phyloP scores from a whole-genome alignment of 2,797 vertebrate species.

The Sparus aurata region DNA sequence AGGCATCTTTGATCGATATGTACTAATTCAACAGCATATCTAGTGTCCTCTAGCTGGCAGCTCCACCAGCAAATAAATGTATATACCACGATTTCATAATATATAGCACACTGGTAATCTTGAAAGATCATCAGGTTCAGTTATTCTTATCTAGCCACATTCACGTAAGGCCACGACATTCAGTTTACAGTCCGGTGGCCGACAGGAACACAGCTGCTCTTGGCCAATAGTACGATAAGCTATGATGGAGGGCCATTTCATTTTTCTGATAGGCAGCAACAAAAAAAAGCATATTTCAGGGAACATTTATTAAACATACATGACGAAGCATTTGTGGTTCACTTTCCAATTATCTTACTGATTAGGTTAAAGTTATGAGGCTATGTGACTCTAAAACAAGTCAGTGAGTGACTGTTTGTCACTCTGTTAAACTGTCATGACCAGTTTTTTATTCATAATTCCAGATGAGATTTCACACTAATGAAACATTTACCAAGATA shows the following conservation, averaged over 20 bases:
- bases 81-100: background rate
- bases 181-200: constrained; percentile 4
- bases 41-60: background rate
- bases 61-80: too few species aligned
- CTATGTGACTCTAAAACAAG: constrained; percentile 50
- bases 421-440: background rate
- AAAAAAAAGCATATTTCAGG: background rate
- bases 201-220: background rate
- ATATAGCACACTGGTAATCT: background rate
- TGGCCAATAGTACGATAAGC: constrained; percentile 12
- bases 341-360: background rate
- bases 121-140: constrained; percentile 21
- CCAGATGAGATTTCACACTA: background rate
- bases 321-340: background rate
- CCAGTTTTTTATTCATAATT: constrained; percentile 1
- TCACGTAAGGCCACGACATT: background rate
- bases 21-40: background rate
- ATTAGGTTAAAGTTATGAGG: background rate
- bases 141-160: constrained; percentile 14
- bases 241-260: background rate
- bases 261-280: background rate
- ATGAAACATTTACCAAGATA: background rate
- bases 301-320: constrained; percentile 14
- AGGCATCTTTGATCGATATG: too few species aligned
- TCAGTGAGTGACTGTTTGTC: background rate